Evolutionary conservation across 2,113 vertebrate species (phyloP), one percentile per base, ranked within the genome.

Genomic region (Pachyramphus minor): DNA sequence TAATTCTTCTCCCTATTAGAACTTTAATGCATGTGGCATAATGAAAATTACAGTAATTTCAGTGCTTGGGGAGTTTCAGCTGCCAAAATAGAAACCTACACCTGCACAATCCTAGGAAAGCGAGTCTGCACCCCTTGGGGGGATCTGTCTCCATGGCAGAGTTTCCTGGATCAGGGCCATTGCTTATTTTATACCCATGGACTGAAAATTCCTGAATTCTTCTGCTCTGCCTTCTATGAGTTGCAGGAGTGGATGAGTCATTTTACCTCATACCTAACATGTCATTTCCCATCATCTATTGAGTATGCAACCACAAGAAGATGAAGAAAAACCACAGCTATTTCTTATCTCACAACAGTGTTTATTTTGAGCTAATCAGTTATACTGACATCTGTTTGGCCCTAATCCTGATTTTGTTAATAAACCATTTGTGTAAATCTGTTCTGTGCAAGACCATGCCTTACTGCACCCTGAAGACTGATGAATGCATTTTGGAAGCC

Each of bases 321-420:
- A 93, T 95, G 96, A 95, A 89, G 77, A 50, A 93, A 94, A 96
- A 96, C 28, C 31, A 50, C 39, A 14, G 71, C 66, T 90, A 96
- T 95, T 96, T 95, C 97, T 97, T 97, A 97, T 96, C 97, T 97
- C 91, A 92, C 93, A 97, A 96, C 94, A 89, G 85, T 94, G 95
- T 96, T 94, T 96, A 91, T 95, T 71, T 94, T 20, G 86, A 93
- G 82, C 71, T 95, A 87, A 97, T 98, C 96, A 93, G 89, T 97
- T 97, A 97, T 87, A 49, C n/a, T 97, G 97, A 97, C 97, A 97
- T 93, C 85, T 97, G 89, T 76, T 95, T 97, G 96, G 94, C 95
- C 64, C 80, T 91, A 76, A 87, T 94, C 84, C 95, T 79, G 80
- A 87, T 87, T 90, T 92, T 94, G 50, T 74, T 93, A 95, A 95